A percentile compares a stretch with the other conserved stretches of the same genome.
phyloP scores from a whole-genome alignment of 2,113 vertebrate genomes.

The Jaculus jaculus region DNA sequence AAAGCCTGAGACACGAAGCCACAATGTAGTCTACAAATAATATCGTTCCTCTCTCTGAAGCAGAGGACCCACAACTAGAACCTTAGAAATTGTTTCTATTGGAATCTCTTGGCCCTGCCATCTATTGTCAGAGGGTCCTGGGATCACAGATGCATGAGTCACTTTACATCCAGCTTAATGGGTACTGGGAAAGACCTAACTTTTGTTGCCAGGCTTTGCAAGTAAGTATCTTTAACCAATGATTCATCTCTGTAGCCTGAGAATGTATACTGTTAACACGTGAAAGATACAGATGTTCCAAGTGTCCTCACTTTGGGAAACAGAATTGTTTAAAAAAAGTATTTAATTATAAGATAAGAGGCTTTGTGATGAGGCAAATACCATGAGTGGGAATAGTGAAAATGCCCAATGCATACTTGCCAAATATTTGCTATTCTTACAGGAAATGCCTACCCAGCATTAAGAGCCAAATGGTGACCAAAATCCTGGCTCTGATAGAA shows the following conservation, averaged over 20 bases:
- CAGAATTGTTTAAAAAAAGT: not conserved
- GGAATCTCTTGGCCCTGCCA: too few species aligned
- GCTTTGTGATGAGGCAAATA: not conserved
- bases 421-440: not conserved
- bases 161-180: too few species aligned
- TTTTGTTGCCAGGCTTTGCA: too few species aligned
- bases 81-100: not conserved
- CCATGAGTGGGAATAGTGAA: not conserved
- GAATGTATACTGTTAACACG: not conserved
- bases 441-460: not conserved
- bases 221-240: too few species aligned
- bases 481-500: not conserved
- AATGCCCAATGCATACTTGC: not conserved
- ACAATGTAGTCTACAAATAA: not conserved
- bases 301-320: not conserved
- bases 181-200: too few species aligned
- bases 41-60: not conserved
- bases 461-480: conserved; percentile 6
- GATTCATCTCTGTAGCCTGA: too few species aligned
- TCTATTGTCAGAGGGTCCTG: too few species aligned
- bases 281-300: not conserved
- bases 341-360: not conserved
- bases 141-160: too few species aligned
- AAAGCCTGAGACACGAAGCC: not conserved
- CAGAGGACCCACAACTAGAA: not conserved